Base-by-base conservation (phyloP, 2,113 vertebrate genomes). In the Odocoileus hemionus region DNA sequence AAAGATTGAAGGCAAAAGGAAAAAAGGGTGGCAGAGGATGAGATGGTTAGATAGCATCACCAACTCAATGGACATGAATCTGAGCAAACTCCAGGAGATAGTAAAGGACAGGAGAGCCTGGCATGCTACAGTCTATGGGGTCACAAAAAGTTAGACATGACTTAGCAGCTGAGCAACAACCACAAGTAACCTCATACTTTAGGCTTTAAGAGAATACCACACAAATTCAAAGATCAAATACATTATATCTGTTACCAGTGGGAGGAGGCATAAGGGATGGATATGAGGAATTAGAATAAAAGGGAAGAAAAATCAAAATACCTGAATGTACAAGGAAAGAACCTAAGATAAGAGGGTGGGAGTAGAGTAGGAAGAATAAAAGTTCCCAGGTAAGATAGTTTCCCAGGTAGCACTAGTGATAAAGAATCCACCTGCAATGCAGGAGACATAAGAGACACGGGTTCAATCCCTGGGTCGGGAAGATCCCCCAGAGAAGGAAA, bases 261-360 rank as follows among this genome's bases (percentile, higher is more conserved):
- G 58, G 33, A 95, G 33, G 54, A 64, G 30, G 16, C 36, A 57
- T 83, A 74, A 80, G 39, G 78, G 74, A 83, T 52, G 47, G 28
- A 67, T 64, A 84, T 60, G 76, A 36, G 33, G 43, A 93, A 84
- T 33, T 95, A 52, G 30, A 91, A 94, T 78, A 60, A 93, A 97
- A 91, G n/a, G 47, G 60, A 96, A 89, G 30, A 91, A 67, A 78
- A 52, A 43, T 76, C 7, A 36, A 91, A 87, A 93, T 50, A 91
- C 1, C 26, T 93, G 70, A 82, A 85, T 39, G 11, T 91, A 74
- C 25, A 54, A 84, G 76, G 43, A 90, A 93, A 70, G 60, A 86
- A 86, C 89, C 76, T 84, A 95, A 93, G 86, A 67, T 91, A 36
- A 91, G 3, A 14, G 39, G 79, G 45, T 61, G 10, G 67, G 85